A percentile compares a stretch with the other conserved stretches of the same genome.
These are phyloP conservation scores for Emberiza fucata DNA, from an alignment of 2,113 vertebrate genomes.

Conservation along the genomic window DNA sequence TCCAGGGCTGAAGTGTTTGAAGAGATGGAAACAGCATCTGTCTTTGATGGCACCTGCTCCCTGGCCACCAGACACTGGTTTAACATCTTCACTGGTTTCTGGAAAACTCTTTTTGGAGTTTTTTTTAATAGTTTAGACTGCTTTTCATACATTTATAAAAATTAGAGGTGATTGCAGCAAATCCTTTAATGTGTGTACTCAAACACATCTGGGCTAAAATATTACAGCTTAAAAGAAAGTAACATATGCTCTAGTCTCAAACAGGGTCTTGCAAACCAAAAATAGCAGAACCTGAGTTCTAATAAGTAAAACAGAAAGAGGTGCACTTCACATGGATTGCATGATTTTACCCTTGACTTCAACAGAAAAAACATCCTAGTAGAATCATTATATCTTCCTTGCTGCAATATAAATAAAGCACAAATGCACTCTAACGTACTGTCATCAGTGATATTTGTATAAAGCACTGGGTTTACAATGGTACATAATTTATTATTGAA, in stretches of 20 bases:
- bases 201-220: neutral
- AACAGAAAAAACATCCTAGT: neutral
- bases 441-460: constrained; percentile 45
- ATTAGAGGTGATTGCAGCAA: neutral
- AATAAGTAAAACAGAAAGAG: neutral
- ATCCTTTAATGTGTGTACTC: neutral
- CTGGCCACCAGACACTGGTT: neutral
- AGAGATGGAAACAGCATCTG: neutral
- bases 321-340: neutral
- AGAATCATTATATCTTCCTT: neutral
- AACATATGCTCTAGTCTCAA: neutral
- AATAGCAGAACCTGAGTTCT: neutral
- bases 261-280: neutral
- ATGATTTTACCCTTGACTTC: constrained; percentile 12
- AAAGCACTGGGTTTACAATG: constrained; percentile 45
- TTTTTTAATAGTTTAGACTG: neutral
- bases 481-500: constrained; percentile 46
- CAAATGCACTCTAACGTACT: constrained; percentile 33
- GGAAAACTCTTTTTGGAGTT: neutral
- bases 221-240: neutral
- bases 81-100: neutral
- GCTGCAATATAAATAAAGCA: constrained; percentile 36
- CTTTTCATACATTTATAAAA: neutral
- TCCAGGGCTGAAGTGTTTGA: neutral
- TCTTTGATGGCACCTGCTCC: neutral